Evolutionary conservation across 2,113 vertebrate genomes (phyloP), one percentile per base, ranked within the genome.

Genomic region (Corynorhinus townsendii): DNA sequence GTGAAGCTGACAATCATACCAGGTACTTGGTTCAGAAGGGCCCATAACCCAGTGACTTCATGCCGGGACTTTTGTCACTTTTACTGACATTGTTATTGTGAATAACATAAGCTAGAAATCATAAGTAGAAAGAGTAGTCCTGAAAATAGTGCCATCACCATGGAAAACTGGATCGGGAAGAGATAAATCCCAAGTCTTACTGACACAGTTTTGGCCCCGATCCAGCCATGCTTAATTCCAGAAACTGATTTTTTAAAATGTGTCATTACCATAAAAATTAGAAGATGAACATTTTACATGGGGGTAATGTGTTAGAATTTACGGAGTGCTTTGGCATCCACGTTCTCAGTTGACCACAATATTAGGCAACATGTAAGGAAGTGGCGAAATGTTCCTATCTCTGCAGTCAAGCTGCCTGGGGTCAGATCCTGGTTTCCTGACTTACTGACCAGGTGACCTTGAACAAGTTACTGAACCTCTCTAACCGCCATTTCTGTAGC

Each of bases 361-460:
- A 72, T 8, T 35, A 81, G 81, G 28, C 26, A 77, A 19, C 26
- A n/a, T 54, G 72, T 52, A 72, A 77, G n/a, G 59, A 86, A 89
- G 45, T 72, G 28, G 45, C 30, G 82, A 86, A 66, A n/a, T 45
- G 10, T 17, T 81, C 85, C 22, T 56, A 71, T 82, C 75, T 94
- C 38, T 94, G 69, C 7, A 84, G 52, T 92, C 73, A 89, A 56
- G 45, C n/a, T 82, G 45, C 59, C 33, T 11, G 52, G 80, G 33
- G 89, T 66, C 75, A 66, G 82, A 83, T 94, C 62, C 66, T 89
- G 81, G 62, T 86, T 96, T 96, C 68, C 82, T 87, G 52, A 86
- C 24, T 85, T 59, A 79, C 22, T 22, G 80, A 62, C 24, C 54
- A 22, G 9, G 59, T 85, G 56, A 86, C 68, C 49, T 85, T 76